These are phyloP conservation scores for Xenentodon cancila DNA, from an alignment of 2,797 vertebrate genomes.

Conservation along the genomic window DNA sequence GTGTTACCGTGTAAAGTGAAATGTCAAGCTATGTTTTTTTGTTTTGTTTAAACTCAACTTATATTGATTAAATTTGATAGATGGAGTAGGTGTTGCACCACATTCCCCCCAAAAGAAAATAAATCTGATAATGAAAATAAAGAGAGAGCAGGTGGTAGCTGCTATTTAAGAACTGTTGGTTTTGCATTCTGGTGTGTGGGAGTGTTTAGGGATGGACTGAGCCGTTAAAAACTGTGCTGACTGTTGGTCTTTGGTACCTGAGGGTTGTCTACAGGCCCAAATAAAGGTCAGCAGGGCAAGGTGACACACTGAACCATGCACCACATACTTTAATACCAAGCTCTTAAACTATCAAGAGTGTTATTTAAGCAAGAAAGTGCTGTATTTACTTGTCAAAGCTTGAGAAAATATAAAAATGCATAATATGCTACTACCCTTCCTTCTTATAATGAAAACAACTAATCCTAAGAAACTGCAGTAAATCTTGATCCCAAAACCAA, in stretches of 20 bases:
- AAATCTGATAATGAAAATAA: slow-evolving; percentile 9
- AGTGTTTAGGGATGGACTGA: slow-evolving; percentile 76
- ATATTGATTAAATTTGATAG: too few relatives aligned
- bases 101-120: not conserved
- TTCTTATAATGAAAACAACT: not conserved
- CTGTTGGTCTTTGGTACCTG: slow-evolving; percentile 53
- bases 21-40: not conserved
- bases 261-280: slow-evolving; percentile 49
- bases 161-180: slow-evolving; percentile 29
- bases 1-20: not conserved
- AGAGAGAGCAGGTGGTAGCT: not conserved
- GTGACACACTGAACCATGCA: slow-evolving; percentile 57
- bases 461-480: not conserved
- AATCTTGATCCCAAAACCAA: not conserved
- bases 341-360: slow-evolving; percentile 14
- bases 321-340: slow-evolving; percentile 41
- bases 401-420: not conserved
- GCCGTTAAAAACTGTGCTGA: slow-evolving; percentile 65
- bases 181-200: slow-evolving; percentile 47
- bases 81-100: slow-evolving; percentile 12
- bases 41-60: not conserved
- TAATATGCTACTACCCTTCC: not conserved
- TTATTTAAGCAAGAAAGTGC: not conserved
- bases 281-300: slow-evolving; percentile 65
- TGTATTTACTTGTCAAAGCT: slow-evolving; percentile 1